Percentiles rank a stretch among this genome's conserved stretches.
phyloP scores from a whole-genome alignment of 2,888 invertebrate species.

The Capitulum mitella region DNA sequence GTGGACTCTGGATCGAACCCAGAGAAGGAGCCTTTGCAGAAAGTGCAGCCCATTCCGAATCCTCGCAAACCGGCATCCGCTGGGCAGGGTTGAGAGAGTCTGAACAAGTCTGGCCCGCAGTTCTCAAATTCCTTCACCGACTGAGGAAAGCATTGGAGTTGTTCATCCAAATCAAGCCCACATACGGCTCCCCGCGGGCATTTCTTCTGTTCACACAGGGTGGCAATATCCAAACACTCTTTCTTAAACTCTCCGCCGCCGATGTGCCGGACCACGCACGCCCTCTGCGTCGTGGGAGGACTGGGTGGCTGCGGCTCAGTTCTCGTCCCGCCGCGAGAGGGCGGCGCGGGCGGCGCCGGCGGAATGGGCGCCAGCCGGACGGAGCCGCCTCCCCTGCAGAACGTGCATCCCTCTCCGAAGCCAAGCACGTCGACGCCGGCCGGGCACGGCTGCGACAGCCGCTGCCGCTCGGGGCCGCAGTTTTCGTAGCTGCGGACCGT shows the following conservation, averaged over 20 bases:
- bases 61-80: not conserved
- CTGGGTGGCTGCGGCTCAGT: not conserved
- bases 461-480: not conserved
- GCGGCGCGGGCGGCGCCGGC: too few species aligned
- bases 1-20: too few species aligned
- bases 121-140: not conserved
- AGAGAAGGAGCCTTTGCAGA: not conserved
- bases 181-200: not conserved
- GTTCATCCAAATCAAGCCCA: not conserved
- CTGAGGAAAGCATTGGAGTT: not conserved
- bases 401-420: not conserved
- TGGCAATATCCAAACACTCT: not conserved
- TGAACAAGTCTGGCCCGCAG: not conserved
- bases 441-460: not conserved
- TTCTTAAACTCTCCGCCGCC: not conserved
- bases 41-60: not conserved
- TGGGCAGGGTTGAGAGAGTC: not conserved
- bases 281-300: not conserved
- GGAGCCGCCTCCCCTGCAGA: not conserved
- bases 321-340: too few species aligned
- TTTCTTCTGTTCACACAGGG: not conserved
- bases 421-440: not conserved
- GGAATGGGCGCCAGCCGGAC: not conserved
- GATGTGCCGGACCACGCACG: not conserved
- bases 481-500: not conserved